Evolutionary conservation across 2,888 invertebrate species (phyloP), one percentile per base, ranked within the genome.

Genomic region (Drosophila hamatofila): DNA sequence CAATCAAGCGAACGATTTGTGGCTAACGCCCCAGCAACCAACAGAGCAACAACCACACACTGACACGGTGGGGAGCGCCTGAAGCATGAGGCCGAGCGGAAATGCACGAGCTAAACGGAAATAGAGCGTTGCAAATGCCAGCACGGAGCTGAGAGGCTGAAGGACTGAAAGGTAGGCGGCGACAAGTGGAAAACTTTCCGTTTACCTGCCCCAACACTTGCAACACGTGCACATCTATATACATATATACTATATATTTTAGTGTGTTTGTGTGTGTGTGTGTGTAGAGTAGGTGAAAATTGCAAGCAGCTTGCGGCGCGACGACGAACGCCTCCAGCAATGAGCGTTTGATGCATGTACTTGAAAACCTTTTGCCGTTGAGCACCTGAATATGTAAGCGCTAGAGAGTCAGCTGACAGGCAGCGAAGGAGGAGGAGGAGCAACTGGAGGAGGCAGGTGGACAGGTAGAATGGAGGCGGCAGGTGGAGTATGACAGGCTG

Each of bases 331-430:
- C 66, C 48, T 56, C 59, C 81, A 75, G 79, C 76, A 76, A 86
- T 81, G 81, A 76, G 57, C 75, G 70, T 81, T 88, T 88, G 89
- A 83, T 84, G 88, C 75, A 80, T 78, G 76, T 69, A 88, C 87
- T 83, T 81, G 79, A 79, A 79, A 86, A 60, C 75, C 71, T 79
- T 78, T 84, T 65, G 72, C 68, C 64, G 66, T 58, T 51, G 58
- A 61, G 56, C 33, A 44, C 63, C 63, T 66, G 64, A 63, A 63
- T 66, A 64, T 21, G 41, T 39, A 21, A 57, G 55, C 33, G 58
- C 41, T 48, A 57, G 33, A 68, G 64, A 75, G 83, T 79, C 87
- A 86, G 81, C 69, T 86, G 83, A 81, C 74, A 83, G 69, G 30
- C 39, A 60, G 30, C 23, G 39, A 54, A 42, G 3, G 39, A 7